These are phyloP conservation scores for Mimachlamys varia DNA, from an alignment of 2,888 invertebrate species.

Conservation along the genomic window DNA sequence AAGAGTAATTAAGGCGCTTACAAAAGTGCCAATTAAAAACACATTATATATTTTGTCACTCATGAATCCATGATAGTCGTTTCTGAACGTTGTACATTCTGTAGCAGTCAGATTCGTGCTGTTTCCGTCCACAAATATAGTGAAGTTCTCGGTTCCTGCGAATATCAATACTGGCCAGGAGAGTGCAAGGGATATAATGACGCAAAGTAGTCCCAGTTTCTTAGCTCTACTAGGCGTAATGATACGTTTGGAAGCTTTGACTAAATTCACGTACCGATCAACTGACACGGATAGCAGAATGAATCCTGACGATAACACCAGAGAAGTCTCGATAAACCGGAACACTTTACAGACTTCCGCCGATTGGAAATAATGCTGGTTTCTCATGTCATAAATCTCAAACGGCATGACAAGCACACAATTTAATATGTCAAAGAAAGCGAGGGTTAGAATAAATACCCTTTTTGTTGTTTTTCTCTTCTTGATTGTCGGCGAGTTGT, in stretches of 20 bases:
- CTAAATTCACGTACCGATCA: constrained; percentile 63
- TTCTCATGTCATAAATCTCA: constrained; percentile 63
- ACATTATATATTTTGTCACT: constrained; percentile 45
- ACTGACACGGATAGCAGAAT: constrained; percentile 64
- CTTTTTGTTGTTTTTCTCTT: constrained; percentile 58
- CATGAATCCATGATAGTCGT: constrained; percentile 25
- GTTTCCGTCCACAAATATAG: constrained; percentile 34
- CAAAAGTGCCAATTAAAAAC: constrained; percentile 41
- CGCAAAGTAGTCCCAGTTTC: constrained; percentile 56
- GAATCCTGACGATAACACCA: constrained; percentile 61
- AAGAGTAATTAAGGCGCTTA: constrained; percentile 46
- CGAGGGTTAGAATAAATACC: constrained; percentile 61
- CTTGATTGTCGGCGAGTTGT: constrained; percentile 50
- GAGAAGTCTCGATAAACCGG: constrained; percentile 57
- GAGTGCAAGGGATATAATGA: constrained; percentile 48
- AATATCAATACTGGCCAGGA: constrained; percentile 56
- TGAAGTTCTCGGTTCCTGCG: constrained; percentile 54
- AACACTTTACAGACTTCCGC: constrained; percentile 57
- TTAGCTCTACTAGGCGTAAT: constrained; percentile 58
- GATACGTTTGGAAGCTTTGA: constrained; percentile 52
- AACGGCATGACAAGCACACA: constrained; percentile 63
- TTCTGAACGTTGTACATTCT: constrained; percentile 58
- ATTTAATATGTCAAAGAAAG: constrained; percentile 60
- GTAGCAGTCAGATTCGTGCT: constrained; percentile 51
- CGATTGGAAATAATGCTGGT: constrained; percentile 56